phyloP scores from a whole-genome alignment of 2,888 invertebrate species.

The Ctenicera cuprea region DNA sequence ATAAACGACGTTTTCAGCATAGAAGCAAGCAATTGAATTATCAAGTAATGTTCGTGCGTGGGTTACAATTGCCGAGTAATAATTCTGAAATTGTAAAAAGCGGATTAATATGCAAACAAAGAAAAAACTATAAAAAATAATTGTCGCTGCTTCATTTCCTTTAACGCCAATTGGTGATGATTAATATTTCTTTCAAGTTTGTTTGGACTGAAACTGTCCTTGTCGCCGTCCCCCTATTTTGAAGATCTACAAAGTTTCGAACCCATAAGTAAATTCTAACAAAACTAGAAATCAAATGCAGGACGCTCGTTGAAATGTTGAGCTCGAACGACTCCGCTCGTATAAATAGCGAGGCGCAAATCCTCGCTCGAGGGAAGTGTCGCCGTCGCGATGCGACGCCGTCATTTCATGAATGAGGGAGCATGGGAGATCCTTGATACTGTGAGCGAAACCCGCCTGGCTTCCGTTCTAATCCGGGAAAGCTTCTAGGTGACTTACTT shows the following conservation, averaged over 20 bases:
- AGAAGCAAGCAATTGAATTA: slow-evolving; percentile 14
- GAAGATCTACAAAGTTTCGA: neutral
- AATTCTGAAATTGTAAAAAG: neutral
- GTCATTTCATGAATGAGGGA: slow-evolving; percentile 60
- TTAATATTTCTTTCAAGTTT: neutral
- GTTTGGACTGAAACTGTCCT: neutral
- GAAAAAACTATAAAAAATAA: slow-evolving; percentile 14
- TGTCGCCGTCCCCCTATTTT: neutral
- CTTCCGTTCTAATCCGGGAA: slow-evolving; percentile 61
- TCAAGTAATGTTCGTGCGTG: neutral
- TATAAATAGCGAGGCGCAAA: slow-evolving; percentile 54
- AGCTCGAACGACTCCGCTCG: slow-evolving; percentile 48
- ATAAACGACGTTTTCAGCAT: slow-evolving; percentile 9
- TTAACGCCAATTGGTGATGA: neutral
- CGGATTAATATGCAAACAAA: neutral
- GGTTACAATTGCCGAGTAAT: slow-evolving; percentile 12
- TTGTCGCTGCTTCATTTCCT: neutral
- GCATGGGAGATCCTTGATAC: slow-evolving; percentile 57
- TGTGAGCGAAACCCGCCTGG: slow-evolving; percentile 60
- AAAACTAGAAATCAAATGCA: slow-evolving; percentile 37
- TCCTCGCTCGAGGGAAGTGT: slow-evolving; percentile 53
- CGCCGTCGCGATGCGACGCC: slow-evolving; percentile 52
- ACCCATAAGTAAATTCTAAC: slow-evolving; percentile 3
- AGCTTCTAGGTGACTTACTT: slow-evolving; percentile 59
- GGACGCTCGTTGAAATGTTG: slow-evolving; percentile 43